phyloP scores from a whole-genome alignment of 1,140 invertebrate genomes.

The Zaprionus camerounensis region DNA sequence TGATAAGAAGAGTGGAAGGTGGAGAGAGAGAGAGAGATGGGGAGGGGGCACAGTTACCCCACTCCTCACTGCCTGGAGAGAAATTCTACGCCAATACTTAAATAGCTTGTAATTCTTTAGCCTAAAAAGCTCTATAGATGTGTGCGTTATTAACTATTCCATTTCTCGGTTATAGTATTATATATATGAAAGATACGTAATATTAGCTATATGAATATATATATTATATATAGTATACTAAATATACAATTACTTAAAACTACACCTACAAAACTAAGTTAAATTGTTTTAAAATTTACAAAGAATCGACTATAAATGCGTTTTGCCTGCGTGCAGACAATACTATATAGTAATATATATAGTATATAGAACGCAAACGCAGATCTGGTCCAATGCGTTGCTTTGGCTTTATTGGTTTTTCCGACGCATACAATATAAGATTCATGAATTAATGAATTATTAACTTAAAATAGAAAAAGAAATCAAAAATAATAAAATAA shows the following conservation, averaged over 20 bases:
- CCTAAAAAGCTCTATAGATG: slow-evolving; percentile 49
- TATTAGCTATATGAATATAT: slow-evolving; percentile 56
- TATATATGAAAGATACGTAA: slow-evolving; percentile 38
- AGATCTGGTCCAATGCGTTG: slow-evolving; percentile 67
- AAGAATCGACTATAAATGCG: slow-evolving; percentile 9
- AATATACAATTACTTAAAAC: slow-evolving; percentile 22
- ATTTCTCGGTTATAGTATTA: slow-evolving; percentile 20
- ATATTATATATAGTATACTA: not conserved
- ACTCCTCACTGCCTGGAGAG: slow-evolving; percentile 14
- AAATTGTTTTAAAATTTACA: slow-evolving; percentile 72
- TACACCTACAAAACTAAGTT: slow-evolving; percentile 30
- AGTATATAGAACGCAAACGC: slow-evolving; percentile 43
- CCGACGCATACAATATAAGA: slow-evolving; percentile 44
- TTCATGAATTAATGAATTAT: slow-evolving; percentile 32
- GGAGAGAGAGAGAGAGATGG: not conserved
- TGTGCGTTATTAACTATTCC: slow-evolving; percentile 55
- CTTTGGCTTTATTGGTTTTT: slow-evolving; percentile 72
- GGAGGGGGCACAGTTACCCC: not conserved
- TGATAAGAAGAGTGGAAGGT: slow-evolving; percentile 9
- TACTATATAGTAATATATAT: slow-evolving; percentile 27
- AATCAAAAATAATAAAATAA: slow-evolving; percentile 23
- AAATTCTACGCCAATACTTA: slow-evolving; percentile 77
- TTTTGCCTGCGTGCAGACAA: not conserved
- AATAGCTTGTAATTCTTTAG: slow-evolving; percentile 72
- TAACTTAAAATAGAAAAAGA: slow-evolving; percentile 11